Base-by-base conservation (phyloP, 2,888 invertebrate species). In the Gortyna flavago region DNA sequence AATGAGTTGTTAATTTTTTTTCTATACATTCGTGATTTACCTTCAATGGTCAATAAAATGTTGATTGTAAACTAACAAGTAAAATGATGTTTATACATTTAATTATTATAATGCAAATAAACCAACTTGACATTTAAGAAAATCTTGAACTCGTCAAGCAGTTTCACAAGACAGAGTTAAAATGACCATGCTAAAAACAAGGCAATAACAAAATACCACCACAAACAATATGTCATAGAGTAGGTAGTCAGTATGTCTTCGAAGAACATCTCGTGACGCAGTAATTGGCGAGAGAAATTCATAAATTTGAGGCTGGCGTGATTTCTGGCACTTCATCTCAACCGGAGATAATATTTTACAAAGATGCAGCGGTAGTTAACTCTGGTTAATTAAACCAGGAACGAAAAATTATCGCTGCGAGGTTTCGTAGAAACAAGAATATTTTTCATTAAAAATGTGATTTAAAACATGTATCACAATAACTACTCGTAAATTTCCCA, bases 301-400 rank as follows among this genome's bases (percentile, higher is more conserved):
- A 76, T 83, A 85, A 86, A 87, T 87, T 86, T 79, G 79, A 80
- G 62, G 77, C 51, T 88, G 81, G 86, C 86, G 86, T 88, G 88
- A 79, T 57, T 77, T 73, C 72, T 66, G 79, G 59, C 79, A 79
- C 51, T 86, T 75, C 67, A 86, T 87, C 81, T 82, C 66, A 61
- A 81, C 73, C 64, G 77, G 48, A 69, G 70, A 83, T 85, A 80
- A 65, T 81, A 70, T 72, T 77, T 87, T 71, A 79, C 79, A 71
- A 84, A 80, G 71, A 75, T 80, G 67, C 32, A 68, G 71, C 44
- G 68, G 85, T 74, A 77, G 62, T 84, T 84, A 74, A 71, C 69
- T 80, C 32, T 48, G 21, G 66, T 67, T 76, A 77, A 67, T 68
- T 84, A 79, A 78, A 61, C 67, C 64, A 71, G 65, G 38, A 80